Conservation (phyloP, 2,888 invertebrate genomes). For the Adelphocoris suturalis region DNA sequence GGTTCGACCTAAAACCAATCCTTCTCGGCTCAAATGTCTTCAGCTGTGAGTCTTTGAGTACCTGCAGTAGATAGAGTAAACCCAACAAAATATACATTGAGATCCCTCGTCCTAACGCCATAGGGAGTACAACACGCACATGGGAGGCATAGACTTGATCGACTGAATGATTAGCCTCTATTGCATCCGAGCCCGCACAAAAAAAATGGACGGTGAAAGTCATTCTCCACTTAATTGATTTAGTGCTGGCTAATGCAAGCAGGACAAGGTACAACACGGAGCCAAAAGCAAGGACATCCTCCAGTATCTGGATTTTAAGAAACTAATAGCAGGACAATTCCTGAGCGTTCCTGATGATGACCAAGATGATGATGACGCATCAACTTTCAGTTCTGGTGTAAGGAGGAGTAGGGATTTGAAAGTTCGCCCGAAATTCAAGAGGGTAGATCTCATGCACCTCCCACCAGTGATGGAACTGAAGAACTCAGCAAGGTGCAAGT, state of each 20-base stretch:
- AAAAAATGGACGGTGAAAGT: constrained; percentile 46
- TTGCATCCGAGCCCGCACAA: constrained; percentile 46
- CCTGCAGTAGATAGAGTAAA: neutral
- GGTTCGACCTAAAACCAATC: constrained; percentile 51
- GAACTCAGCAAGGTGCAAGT: constrained; percentile 18
- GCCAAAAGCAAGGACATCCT: neutral
- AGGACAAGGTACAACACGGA: too few relatives aligned
- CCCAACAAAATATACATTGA: too few relatives aligned
- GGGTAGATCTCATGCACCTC: constrained; percentile 18
- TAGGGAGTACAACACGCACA: too few relatives aligned
- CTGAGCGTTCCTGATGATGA: too few relatives aligned
- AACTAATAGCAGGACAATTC: too few relatives aligned
- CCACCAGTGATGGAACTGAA: neutral
- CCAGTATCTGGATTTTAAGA: too few relatives aligned
- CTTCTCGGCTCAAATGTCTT: constrained; percentile 19
- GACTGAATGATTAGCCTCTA: too few relatives aligned
- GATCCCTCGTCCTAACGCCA: too few relatives aligned
- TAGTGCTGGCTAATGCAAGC: too few relatives aligned
- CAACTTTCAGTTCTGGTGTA: constrained; percentile 23
- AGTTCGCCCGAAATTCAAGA: neutral
- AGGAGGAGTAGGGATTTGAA: neutral
- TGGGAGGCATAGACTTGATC: too few relatives aligned
- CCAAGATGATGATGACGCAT: constrained; percentile 13
- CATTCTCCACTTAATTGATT: constrained; percentile 35
- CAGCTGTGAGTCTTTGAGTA: neutral